phyloP scores from a whole-genome alignment of 2,888 invertebrate species.

The Drosophila atroscutellata region DNA sequence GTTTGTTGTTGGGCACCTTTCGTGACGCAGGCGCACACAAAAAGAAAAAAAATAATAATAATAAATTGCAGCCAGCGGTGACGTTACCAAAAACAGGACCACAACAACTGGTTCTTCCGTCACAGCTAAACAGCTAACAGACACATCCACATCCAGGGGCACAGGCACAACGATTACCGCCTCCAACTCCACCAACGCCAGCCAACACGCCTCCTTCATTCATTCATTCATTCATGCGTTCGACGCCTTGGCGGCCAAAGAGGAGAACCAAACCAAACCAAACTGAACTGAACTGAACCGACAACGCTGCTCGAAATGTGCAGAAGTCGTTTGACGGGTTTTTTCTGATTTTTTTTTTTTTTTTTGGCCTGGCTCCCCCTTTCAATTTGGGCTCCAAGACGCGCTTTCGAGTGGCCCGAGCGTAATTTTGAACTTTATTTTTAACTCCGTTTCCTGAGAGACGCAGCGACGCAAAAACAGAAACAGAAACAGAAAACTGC shows the following conservation, averaged over 20 bases:
- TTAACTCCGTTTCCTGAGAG: slow-evolving; percentile 52
- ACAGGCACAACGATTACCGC: slow-evolving; percentile 24
- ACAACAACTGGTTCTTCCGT: slow-evolving; percentile 54
- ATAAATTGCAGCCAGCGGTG: slow-evolving; percentile 72
- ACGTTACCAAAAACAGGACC: slow-evolving; percentile 78
- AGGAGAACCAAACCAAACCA: slow-evolving; percentile 17
- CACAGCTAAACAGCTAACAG: slow-evolving; percentile 17
- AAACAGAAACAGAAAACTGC: slow-evolving; percentile 37
- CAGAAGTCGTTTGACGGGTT: slow-evolving; percentile 79
- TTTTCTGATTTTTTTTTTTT: slow-evolving; percentile 2
- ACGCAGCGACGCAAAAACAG: slow-evolving; percentile 12
- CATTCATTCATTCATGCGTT: slow-evolving; percentile 69
- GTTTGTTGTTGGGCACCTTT: slow-evolving; percentile 60
- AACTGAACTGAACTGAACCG: slow-evolving; percentile 11
- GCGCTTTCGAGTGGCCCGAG: slow-evolving; percentile 37
- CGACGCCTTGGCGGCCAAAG: slow-evolving; percentile 40
- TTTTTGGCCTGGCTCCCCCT: slow-evolving; percentile 25
- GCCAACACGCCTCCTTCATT: slow-evolving; percentile 37
- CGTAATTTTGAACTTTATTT: slow-evolving; percentile 52
- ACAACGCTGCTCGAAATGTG: slow-evolving; percentile 74
- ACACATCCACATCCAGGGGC: slow-evolving; percentile 16
- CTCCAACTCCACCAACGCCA: slow-evolving; percentile 35
- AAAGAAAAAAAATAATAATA: slow-evolving; percentile 17
- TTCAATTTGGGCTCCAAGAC: slow-evolving; percentile 52
- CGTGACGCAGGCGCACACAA: slow-evolving; percentile 65